A percentile compares a stretch with the other conserved stretches of the same genome.
These are phyloP conservation scores for Urophycis tenuis DNA, from an alignment of 2,797 vertebrate species.

Conservation along the genomic window DNA sequence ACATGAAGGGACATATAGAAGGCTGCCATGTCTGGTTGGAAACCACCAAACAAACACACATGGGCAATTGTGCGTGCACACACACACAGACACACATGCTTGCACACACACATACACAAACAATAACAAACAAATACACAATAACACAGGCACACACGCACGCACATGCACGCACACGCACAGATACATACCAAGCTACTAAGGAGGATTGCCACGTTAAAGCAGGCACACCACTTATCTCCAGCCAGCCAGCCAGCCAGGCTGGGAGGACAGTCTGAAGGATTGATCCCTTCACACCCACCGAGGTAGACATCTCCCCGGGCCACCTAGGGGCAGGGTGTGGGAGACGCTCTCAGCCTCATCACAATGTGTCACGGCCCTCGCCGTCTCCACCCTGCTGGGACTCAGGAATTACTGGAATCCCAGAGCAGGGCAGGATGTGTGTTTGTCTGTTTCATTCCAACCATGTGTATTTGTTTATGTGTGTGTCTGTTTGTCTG, in stretches of 20 bases:
- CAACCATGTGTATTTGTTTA: slow-evolving; percentile 21
- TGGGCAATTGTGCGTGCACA: neutral
- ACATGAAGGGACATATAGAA: slow-evolving; percentile 47
- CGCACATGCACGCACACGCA: slow-evolving; percentile 1
- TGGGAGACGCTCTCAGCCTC: slow-evolving; percentile 49
- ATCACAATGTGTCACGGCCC: slow-evolving; percentile 27
- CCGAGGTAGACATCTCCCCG: too few species aligned
- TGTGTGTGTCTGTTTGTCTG: slow-evolving; percentile 21
- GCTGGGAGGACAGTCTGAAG: too few species aligned
- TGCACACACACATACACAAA: slow-evolving; percentile 1
- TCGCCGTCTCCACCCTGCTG: slow-evolving; percentile 31
- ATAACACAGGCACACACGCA: neutral
- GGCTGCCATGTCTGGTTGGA: slow-evolving; percentile 45
- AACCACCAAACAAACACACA: slow-evolving; percentile 9
- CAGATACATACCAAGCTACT: neutral
- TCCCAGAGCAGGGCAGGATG: slow-evolving; percentile 36
- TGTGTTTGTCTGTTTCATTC: slow-evolving; percentile 41
- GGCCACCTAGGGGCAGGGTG: slow-evolving; percentile 2
- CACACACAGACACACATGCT: slow-evolving; percentile 9
- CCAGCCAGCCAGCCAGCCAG: too few species aligned
- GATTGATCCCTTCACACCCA: too few species aligned
- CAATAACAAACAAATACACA: slow-evolving; percentile 1
- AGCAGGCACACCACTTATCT: slow-evolving; percentile 50
- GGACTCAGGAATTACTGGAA: slow-evolving; percentile 38
- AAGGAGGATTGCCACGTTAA: slow-evolving; percentile 36